Percentiles rank a stretch among this genome's conserved stretches.
Conservation (phyloP, 2,888 invertebrate species). For the Sarcophaga subvicina region DNA sequence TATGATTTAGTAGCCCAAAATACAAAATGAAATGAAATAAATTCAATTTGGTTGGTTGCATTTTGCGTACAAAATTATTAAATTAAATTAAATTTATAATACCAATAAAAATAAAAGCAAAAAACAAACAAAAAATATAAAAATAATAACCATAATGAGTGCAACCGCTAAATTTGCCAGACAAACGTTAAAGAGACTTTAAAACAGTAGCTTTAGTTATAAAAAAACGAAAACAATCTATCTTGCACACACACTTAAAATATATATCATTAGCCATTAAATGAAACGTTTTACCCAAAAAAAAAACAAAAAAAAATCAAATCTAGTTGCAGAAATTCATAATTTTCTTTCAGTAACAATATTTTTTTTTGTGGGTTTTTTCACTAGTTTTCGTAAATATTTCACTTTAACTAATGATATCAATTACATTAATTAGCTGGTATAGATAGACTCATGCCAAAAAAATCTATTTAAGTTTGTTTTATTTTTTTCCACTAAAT, state of each 20-base stretch:
- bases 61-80: slow-evolving; percentile 74
- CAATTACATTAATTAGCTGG: slow-evolving; percentile 66
- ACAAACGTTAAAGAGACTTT: background rate
- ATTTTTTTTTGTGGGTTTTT: slow-evolving; percentile 20
- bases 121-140: too few species aligned
- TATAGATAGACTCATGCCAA: slow-evolving; percentile 47
- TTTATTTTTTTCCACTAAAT: slow-evolving; percentile 55
- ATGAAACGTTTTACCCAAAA: slow-evolving; percentile 59
- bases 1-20: slow-evolving; percentile 51
- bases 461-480: slow-evolving; percentile 44
- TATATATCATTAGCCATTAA: slow-evolving; percentile 56
- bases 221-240: background rate
- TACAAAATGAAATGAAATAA: slow-evolving; percentile 38
- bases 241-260: background rate
- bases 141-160: background rate
- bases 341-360: background rate
- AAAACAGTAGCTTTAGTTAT: slow-evolving; percentile 35
- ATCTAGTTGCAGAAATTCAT: background rate
- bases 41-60: slow-evolving; percentile 74
- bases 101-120: slow-evolving; percentile 12
- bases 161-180: slow-evolving; percentile 24
- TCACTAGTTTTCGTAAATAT: background rate
- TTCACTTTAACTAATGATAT: slow-evolving; percentile 59
- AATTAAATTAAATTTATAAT: slow-evolving; percentile 26
- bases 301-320: background rate